These are phyloP conservation scores for Hydrotaea diabolus DNA, from an alignment of 2,888 invertebrate genomes.

Conservation along the genomic window DNA sequence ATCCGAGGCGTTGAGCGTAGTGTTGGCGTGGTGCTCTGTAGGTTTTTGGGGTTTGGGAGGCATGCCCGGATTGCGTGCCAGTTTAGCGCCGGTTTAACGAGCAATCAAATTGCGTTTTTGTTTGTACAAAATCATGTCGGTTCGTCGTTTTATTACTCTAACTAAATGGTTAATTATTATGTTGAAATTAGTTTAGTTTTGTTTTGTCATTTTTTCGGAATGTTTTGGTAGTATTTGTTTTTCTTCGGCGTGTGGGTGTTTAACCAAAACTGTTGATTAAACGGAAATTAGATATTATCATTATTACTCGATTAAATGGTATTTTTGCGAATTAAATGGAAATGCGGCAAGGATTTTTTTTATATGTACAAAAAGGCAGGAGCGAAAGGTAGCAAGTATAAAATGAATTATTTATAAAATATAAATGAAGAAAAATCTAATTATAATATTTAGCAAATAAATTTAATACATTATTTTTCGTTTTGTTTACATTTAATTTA, in stretches of 20 bases:
- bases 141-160: constrained; percentile 61
- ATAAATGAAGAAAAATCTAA: too few species aligned
- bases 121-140: constrained; percentile 30
- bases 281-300: constrained; percentile 10
- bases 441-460: too few species aligned
- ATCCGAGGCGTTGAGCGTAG: background rate
- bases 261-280: constrained; percentile 41
- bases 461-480: too few species aligned
- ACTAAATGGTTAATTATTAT: constrained; percentile 49
- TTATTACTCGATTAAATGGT: background rate
- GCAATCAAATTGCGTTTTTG: constrained; percentile 48
- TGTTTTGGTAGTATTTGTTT: too few species aligned
- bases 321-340: background rate
- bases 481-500: too few species aligned
- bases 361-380: too few species aligned
- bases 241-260: too few species aligned
- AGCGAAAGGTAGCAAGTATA: too few species aligned
- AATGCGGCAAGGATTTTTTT: too few species aligned
- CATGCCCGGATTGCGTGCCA: constrained; percentile 45
- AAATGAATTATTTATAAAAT: too few species aligned
- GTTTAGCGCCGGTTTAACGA: constrained; percentile 52
- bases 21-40: background rate
- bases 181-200: constrained; percentile 25
- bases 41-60: background rate
- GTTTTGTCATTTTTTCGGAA: background rate